A percentile compares a stretch with the other conserved stretches of the same genome.
Conservation (phyloP, 23 tunicate species). For the Aplidium turbinatum region DNA sequence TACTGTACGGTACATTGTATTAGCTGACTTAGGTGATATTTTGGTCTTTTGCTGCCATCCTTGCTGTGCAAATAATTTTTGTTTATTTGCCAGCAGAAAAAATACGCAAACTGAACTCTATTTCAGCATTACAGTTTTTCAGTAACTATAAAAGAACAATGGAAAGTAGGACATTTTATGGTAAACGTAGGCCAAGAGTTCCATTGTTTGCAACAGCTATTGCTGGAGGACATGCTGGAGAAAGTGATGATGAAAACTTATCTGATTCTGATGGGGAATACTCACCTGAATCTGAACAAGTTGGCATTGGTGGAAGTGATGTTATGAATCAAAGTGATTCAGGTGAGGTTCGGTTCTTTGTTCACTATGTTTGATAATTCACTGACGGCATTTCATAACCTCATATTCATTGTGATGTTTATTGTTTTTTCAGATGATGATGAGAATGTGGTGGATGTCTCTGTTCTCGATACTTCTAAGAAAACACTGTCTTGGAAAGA, state of each 20-base stretch:
- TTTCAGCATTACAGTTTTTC: neutral
- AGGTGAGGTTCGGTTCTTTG: no score
- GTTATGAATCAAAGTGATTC: neutral
- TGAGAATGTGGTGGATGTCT: neutral
- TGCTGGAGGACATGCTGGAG: constrained; percentile 7
- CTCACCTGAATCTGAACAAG: neutral
- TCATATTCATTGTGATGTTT: neutral
- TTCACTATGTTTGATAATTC: no score
- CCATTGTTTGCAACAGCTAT: constrained; percentile 5
- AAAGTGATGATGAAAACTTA: constrained; percentile 14
- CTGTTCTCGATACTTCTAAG: neutral
- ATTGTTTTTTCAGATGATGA: constrained; percentile 14
- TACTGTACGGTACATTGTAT: no score
- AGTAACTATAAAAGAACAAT: neutral
- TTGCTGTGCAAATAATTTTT: no score
- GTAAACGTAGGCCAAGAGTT: constrained; percentile 13
- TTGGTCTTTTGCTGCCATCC: no score
- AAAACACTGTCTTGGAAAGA: constrained; percentile 1
- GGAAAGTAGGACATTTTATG: constrained; percentile 14
- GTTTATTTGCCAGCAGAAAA: no score
- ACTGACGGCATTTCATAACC: no score
- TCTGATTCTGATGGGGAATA: constrained; percentile 4
- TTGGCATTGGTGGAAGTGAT: neutral
- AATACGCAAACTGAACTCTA: no score
- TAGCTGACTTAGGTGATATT: no score